phyloP scores from a whole-genome alignment of 1,140 invertebrate genomes.

The Danaus plexippus region DNA sequence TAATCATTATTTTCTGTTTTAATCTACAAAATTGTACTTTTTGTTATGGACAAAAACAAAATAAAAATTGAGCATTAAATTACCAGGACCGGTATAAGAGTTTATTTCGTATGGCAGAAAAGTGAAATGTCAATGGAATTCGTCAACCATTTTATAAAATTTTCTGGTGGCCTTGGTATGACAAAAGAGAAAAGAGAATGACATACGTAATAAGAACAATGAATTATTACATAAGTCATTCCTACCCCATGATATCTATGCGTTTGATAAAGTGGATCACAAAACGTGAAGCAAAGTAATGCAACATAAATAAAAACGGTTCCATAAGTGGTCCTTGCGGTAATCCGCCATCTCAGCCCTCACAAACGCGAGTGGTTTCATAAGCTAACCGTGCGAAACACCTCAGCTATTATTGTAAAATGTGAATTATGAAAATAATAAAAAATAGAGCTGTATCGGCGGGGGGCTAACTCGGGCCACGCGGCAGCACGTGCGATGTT shows the following conservation, averaged over 20 bases:
- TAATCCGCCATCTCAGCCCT: slow-evolving; percentile 36
- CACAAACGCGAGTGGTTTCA: slow-evolving; percentile 53
- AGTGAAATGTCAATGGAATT: no score
- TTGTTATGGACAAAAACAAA: no score
- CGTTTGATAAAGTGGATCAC: slow-evolving; percentile 70
- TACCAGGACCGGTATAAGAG: no score
- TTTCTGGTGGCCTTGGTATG: no score
- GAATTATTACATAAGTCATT: slow-evolving; percentile 62
- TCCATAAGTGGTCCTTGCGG: slow-evolving; percentile 63
- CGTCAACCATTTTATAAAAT: no score
- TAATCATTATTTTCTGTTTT: no score
- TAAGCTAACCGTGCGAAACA: slow-evolving; percentile 69
- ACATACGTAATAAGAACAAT: no score
- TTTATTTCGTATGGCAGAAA: no score
- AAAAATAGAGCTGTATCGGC: slow-evolving; percentile 59
- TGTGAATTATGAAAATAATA: slow-evolving; percentile 71
- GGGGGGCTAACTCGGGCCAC: slow-evolving; percentile 59
- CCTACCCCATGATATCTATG: slow-evolving; percentile 60
- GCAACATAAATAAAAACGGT: slow-evolving; percentile 65
- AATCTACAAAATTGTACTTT: no score
- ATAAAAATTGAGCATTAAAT: no score
- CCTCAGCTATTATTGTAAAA: slow-evolving; percentile 69
- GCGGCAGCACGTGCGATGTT: slow-evolving; percentile 53
- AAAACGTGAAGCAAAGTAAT: slow-evolving; percentile 47
- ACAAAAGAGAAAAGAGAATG: no score